Evolutionary conservation across 2,113 vertebrate species (phyloP).

Genomic region (Syngnathus floridae): DNA sequence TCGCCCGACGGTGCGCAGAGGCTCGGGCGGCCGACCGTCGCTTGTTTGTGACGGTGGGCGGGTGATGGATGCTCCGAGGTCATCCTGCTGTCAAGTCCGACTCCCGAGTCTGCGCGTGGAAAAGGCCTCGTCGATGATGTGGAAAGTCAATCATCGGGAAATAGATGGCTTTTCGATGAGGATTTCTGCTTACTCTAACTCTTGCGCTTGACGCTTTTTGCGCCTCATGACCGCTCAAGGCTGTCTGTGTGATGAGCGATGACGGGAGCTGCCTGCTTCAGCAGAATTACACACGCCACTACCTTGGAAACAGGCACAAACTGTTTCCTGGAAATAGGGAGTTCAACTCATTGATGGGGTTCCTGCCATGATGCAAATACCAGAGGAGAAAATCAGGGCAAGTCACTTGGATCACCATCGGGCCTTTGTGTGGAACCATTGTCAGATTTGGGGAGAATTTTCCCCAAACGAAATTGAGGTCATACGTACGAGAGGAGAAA

Average conservation of each 20-base stretch:
- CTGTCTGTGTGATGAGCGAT: conserved; percentile 33
- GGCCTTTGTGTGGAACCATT: background rate
- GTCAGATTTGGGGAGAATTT: background rate
- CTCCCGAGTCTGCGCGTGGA: conserved; percentile 33
- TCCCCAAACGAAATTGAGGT: background rate
- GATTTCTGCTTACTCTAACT: conserved; percentile 58
- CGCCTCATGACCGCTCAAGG: conserved; percentile 42
- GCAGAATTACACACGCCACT: conserved; percentile 53
- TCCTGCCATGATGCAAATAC: conserved; percentile 5
- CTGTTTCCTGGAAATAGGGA: conserved; percentile 6
- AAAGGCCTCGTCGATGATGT: conserved; percentile 29
- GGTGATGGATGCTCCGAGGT: conserved; percentile 19
- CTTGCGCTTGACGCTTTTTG: conserved; percentile 32
- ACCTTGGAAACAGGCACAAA: background rate
- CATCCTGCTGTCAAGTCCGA: conserved; percentile 19
- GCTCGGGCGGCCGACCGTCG: conserved; percentile 10
- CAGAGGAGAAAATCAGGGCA: conserved; percentile 18
- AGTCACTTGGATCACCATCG: too few relatives aligned
- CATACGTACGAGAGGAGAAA: background rate
- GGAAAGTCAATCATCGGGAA: conserved; percentile 33
- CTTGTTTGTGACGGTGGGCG: conserved; percentile 8
- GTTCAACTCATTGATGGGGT: conserved; percentile 27
- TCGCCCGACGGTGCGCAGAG: conserved; percentile 18
- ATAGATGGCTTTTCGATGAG: conserved; percentile 6
- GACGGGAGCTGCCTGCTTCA: conserved; percentile 44